These are phyloP conservation scores for Helogale parvula DNA, from an alignment of 2,113 vertebrate genomes.

Conservation along the genomic window DNA sequence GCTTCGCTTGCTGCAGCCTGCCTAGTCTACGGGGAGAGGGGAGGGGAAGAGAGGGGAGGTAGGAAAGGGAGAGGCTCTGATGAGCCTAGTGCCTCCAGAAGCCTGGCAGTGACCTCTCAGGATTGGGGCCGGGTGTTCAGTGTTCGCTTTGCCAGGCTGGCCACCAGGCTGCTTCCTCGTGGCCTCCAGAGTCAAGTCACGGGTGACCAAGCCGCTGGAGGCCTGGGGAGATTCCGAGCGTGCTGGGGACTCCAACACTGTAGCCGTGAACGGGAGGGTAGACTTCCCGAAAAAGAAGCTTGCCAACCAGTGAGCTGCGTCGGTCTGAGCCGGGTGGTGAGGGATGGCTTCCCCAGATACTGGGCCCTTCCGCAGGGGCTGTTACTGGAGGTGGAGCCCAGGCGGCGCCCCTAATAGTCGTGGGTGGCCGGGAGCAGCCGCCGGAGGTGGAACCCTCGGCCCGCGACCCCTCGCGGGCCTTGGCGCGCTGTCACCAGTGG, in stretches of 20 bases:
- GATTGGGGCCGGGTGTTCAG: neutral
- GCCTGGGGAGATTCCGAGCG: neutral
- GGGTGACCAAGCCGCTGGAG: neutral
- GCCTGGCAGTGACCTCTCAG: neutral
- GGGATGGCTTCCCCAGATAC: neutral
- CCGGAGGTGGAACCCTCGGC: neutral
- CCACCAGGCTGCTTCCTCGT: neutral
- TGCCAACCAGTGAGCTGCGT: neutral
- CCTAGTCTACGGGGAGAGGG: rapidly evolving
- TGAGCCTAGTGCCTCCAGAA: neutral
- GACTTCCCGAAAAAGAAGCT: neutral
- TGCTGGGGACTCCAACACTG: neutral
- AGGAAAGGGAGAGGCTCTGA: neutral
- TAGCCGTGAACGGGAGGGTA: neutral
- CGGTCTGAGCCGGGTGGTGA: neutral
- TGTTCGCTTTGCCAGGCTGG: neutral
- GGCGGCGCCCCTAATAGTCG: neutral
- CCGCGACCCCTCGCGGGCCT: neutral
- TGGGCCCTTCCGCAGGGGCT: neutral
- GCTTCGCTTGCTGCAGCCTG: neutral
- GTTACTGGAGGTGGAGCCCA: neutral
- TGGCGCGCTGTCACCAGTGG: neutral
- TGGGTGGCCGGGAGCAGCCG: neutral
- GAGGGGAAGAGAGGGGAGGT: neutral
- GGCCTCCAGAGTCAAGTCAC: neutral